Evolutionary conservation across 2,797 vertebrate species (phyloP), one percentile per base, ranked within the genome.

Genomic region (Lagodon rhomboides): DNA sequence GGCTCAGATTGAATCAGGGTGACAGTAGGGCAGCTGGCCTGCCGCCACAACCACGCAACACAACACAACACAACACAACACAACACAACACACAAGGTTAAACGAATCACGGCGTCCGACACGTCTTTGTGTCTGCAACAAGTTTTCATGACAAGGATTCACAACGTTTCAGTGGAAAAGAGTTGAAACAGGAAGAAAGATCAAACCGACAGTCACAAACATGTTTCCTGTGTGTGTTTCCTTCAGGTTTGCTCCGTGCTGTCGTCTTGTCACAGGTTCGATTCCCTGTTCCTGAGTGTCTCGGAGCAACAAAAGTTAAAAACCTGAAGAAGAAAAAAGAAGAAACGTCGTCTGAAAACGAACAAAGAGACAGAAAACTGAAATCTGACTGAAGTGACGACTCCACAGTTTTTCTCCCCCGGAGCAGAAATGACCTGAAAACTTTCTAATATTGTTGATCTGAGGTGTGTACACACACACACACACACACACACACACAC

Each of bases 1-100:
- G 75, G 79, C 43, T 50, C 53, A 13, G 78, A 89, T 91, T 86
- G 49, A 82, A 91, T 91, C 84, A 89, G 73, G 79, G 81, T 27
- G 89, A 78, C 89, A 80, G 89, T 83, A 49, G 87, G 87, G 47
- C 84, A 68, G 20, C 83, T 75, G 83, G 53, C 78, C 85, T 16
- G 56, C 58, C 2, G 74, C 47, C 68, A 64, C 55, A 22, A n/a
- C 13, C 61, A 56, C 73, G 59, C 54, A 44, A 16, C 27, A 27
- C 50, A 65, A 58, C 47, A 61, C 30, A 67, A 30, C 30, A 30
- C 30, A 30, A 5, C 30, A 30, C 3, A 30, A 44, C 12, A n/a
- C 11, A 56, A 54, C 76, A 60, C 50, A 47, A 18, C 30, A 67
- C 50, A 64, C 84, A 87, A 82, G 83, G 83, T 83, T 68, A 88